Evolutionary conservation across 2,797 vertebrate genomes (phyloP).

Genomic region (Melanogrammus aeglefinus): DNA sequence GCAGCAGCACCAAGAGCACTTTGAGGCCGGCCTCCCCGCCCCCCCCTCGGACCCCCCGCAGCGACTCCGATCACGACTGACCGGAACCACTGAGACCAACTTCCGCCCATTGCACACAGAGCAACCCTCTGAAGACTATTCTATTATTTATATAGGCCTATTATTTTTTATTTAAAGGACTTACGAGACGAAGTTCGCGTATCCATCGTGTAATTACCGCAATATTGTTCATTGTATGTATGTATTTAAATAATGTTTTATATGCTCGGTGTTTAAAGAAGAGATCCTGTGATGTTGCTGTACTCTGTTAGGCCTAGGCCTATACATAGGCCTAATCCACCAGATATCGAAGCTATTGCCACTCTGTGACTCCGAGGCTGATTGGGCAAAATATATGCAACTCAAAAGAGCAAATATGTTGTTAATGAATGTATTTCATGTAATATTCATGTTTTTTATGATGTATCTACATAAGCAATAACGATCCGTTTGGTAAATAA

Average conservation of each 20-base stretch:
- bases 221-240: slow-evolving; percentile 23
- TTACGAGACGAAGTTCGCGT: not conserved
- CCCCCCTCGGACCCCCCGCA: not conserved
- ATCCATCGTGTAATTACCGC: slow-evolving; percentile 12
- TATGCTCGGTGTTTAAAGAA: slow-evolving; percentile 38
- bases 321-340: too few species aligned
- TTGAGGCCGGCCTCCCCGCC: not conserved
- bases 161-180: slow-evolving; percentile 19
- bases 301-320: too few species aligned
- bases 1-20: not conserved
- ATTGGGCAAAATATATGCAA: slow-evolving; percentile 13
- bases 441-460: slow-evolving; percentile 35
- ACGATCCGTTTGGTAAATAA: slow-evolving; percentile 33
- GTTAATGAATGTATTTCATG: slow-evolving; percentile 51
- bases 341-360: not conserved
- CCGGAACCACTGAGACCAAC: not conserved
- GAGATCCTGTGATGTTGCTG: slow-evolving; percentile 13
- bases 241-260: slow-evolving; percentile 44
- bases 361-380: not conserved
- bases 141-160: too few species aligned
- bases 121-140: too few species aligned
- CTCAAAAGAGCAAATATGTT: slow-evolving; percentile 8
- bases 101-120: not conserved
- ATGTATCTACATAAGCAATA: slow-evolving; percentile 30
- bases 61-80: not conserved